phyloP scores from a whole-genome alignment of 2,113 vertebrate species.

The Nesoenas mayeri region DNA sequence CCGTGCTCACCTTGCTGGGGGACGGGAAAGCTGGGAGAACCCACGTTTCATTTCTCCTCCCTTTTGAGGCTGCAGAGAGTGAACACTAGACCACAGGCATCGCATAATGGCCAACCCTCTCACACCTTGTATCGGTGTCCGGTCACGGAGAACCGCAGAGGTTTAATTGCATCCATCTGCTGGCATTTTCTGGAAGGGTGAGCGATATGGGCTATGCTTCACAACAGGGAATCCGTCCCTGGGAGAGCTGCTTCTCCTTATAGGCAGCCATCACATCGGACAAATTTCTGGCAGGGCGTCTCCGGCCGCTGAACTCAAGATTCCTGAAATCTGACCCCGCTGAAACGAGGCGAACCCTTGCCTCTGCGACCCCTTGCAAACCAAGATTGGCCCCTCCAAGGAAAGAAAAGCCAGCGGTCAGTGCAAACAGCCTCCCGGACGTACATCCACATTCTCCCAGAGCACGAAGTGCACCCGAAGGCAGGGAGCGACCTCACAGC shows the following conservation, averaged over 20 bases:
- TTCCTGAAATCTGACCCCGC: neutral
- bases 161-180: conserved; percentile 23
- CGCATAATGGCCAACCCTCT: neutral
- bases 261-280: neutral
- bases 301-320: neutral
- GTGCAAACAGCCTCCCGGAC: neutral
- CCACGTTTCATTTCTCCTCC: neutral
- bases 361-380: neutral
- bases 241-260: neutral
- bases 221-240: neutral
- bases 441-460: neutral
- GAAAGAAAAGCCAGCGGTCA: neutral
- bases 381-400: neutral
- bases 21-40: neutral
- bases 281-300: neutral
- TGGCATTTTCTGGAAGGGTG: neutral
- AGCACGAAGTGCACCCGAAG: neutral
- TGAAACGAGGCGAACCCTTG: neutral
- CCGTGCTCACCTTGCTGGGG: neutral
- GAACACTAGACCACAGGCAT: neutral
- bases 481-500: neutral
- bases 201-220: neutral
- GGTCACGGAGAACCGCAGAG: neutral
- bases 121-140: neutral
- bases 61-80: neutral